Conservation (phyloP, 2,888 invertebrate genomes). For the Eustalomyia histrio region DNA sequence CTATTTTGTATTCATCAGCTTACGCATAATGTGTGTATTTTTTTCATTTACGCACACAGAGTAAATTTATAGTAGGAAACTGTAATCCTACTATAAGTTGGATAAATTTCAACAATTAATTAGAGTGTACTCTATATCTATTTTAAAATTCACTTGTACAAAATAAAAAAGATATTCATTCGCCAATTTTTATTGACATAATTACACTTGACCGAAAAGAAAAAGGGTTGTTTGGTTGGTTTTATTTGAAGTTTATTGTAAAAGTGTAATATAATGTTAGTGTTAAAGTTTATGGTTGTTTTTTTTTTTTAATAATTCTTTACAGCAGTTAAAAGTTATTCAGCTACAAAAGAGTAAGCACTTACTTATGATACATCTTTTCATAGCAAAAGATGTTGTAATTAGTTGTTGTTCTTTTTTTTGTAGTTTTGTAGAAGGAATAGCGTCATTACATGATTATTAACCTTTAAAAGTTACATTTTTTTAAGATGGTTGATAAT, state of each 20-base stretch:
- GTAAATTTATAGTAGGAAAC: no score
- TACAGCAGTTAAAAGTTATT: slow-evolving; percentile 52
- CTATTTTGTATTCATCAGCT: no score
- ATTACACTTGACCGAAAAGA: slow-evolving; percentile 52
- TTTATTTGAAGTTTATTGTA: slow-evolving; percentile 10
- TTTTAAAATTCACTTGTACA: background rate
- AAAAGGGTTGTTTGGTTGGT: slow-evolving; percentile 24
- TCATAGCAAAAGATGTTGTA: slow-evolving; percentile 55
- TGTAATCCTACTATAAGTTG: no score
- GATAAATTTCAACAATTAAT: no score
- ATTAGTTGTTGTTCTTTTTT: slow-evolving; percentile 27
- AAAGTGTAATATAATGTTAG: slow-evolving; percentile 41
- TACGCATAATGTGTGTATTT: no score
- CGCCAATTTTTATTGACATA: slow-evolving; percentile 58
- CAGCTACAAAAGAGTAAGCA: background rate
- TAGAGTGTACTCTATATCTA: background rate
- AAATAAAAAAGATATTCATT: background rate
- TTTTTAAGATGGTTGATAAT: no score
- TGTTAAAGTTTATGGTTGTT: slow-evolving; percentile 25
- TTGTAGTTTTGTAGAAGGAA: slow-evolving; percentile 10
- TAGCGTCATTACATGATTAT: background rate
- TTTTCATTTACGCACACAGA: no score
- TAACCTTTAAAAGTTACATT: background rate
- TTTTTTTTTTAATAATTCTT: slow-evolving; percentile 34
- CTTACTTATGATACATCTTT: no score